phyloP scores from a whole-genome alignment of 2,797 vertebrate genomes.

The Chelmon rostratus region DNA sequence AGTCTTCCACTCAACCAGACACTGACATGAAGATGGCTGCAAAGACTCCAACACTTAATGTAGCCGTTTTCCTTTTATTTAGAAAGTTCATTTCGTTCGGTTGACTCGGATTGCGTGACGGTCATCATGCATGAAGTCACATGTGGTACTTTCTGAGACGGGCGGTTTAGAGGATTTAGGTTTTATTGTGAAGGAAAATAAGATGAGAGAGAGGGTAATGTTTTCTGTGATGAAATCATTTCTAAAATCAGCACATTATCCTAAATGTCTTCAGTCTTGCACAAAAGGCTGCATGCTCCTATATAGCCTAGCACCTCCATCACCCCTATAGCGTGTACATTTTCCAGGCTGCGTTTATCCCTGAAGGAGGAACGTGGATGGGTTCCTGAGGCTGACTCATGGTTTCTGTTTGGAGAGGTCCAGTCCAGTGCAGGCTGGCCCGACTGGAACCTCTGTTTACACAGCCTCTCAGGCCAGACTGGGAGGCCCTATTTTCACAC shows the following conservation, averaged over 20 bases:
- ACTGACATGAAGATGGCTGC: constrained; percentile 59
- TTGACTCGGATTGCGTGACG: constrained; percentile 27
- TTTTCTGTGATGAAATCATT: background rate
- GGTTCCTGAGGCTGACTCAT: constrained; percentile 84
- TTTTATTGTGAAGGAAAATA: constrained; percentile 25
- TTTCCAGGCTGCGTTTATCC: constrained; percentile 78
- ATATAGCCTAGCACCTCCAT: constrained; percentile 31
- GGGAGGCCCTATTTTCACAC: constrained; percentile 85
- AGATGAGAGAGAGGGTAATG: background rate
- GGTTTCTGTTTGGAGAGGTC: constrained; percentile 84
- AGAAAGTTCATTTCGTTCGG: constrained; percentile 12
- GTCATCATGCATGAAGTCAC: constrained; percentile 25
- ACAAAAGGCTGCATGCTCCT: constrained; percentile 10
- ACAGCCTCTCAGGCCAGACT: constrained; percentile 83
- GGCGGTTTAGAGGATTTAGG: constrained; percentile 3
- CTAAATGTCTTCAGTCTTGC: background rate
- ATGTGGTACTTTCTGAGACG: constrained; percentile 6
- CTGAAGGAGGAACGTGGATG: constrained; percentile 75
- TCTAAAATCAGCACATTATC: background rate
- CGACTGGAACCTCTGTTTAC: constrained; percentile 81
- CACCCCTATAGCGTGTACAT: constrained; percentile 61
- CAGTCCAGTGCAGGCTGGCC: constrained; percentile 70
- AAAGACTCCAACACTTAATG: constrained; percentile 23
- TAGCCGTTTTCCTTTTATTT: constrained; percentile 29
- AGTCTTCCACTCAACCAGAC: constrained; percentile 70